phyloP scores from a whole-genome alignment of 2,888 invertebrate genomes.

The Drosophila macrospina region DNA sequence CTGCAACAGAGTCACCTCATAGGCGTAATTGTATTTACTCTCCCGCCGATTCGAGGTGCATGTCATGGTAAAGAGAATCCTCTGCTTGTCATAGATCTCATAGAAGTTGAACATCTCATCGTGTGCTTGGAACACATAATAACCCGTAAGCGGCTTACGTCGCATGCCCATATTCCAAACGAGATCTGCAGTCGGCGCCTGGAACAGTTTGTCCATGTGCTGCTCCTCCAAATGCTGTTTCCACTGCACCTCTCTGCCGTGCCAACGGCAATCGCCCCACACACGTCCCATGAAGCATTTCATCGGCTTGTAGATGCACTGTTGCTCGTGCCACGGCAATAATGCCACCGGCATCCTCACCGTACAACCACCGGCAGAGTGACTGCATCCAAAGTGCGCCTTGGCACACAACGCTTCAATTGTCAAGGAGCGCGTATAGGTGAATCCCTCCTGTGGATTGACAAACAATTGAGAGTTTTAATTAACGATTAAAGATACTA shows the following conservation, averaged over 20 bases:
- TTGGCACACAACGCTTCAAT: slow-evolving; percentile 88
- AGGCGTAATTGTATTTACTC: slow-evolving; percentile 82
- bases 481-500: too few species aligned
- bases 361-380: slow-evolving; percentile 86
- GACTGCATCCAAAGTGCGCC: slow-evolving; percentile 87
- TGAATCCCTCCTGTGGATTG: slow-evolving; percentile 86
- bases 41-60: slow-evolving; percentile 82
- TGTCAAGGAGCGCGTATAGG: slow-evolving; percentile 86
- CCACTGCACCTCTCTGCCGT: slow-evolving; percentile 88
- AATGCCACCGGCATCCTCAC: slow-evolving; percentile 86
- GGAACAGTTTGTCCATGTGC: slow-evolving; percentile 86
- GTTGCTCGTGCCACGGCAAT: slow-evolving; percentile 86
- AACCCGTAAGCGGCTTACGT: slow-evolving; percentile 82
- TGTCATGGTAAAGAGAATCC: slow-evolving; percentile 84
- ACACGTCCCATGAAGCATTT: slow-evolving; percentile 85
- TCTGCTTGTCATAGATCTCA: slow-evolving; percentile 83
- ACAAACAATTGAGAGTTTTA: too few species aligned
- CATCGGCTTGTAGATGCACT: slow-evolving; percentile 84
- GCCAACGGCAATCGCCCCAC: slow-evolving; percentile 87
- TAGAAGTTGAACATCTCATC: slow-evolving; percentile 85
- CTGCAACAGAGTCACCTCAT: slow-evolving; percentile 83
- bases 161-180: slow-evolving; percentile 81
- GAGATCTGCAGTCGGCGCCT: slow-evolving; percentile 61
- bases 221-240: slow-evolving; percentile 87
- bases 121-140: slow-evolving; percentile 83